Evolutionary conservation across 1,140 invertebrate species (phyloP).

Genomic region (Anagrus nilaparvatae): DNA sequence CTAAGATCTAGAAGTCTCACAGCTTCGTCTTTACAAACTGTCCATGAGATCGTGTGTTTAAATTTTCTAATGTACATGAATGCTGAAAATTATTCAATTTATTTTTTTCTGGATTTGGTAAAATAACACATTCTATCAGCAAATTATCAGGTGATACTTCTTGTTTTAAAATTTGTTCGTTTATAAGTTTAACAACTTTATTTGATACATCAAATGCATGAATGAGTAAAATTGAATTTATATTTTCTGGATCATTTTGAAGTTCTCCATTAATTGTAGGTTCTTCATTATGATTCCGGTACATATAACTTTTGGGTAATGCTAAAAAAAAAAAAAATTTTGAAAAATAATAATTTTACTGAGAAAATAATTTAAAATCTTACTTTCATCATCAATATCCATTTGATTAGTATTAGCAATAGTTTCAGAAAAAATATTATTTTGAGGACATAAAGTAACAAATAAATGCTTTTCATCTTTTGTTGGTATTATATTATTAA

Average conservation of each 20-base stretch:
- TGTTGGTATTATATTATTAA: slow-evolving; percentile 51
- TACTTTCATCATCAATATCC: slow-evolving; percentile 40
- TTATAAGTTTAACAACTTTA: slow-evolving; percentile 45
- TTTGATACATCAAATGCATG: slow-evolving; percentile 49
- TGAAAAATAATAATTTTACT: background rate
- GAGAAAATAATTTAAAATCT: slow-evolving; percentile 21
- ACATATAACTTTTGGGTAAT: slow-evolving; percentile 35
- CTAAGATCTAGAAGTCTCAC: slow-evolving; percentile 56
- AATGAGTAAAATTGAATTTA: slow-evolving; percentile 41
- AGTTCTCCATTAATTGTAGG: slow-evolving; percentile 30
- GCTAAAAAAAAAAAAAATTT: slow-evolving; percentile 7
- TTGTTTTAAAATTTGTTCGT: slow-evolving; percentile 51
- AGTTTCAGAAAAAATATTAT: slow-evolving; percentile 8
- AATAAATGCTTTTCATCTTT: slow-evolving; percentile 55
- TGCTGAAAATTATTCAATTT: slow-evolving; percentile 2
- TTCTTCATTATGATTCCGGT: slow-evolving; percentile 37
- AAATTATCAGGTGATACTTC: slow-evolving; percentile 52
- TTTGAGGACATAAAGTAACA: slow-evolving; percentile 46
- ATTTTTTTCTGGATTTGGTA: slow-evolving; percentile 46
- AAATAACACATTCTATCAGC: slow-evolving; percentile 55
- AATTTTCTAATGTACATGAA: slow-evolving; percentile 10
- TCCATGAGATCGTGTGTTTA: slow-evolving; percentile 25
- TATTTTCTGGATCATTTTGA: slow-evolving; percentile 19
- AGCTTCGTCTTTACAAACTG: slow-evolving; percentile 58
- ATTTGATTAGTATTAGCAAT: slow-evolving; percentile 36